Percentiles rank a stretch among this genome's conserved stretches.
These are phyloP conservation scores for Stomatorhinus ivindoensis DNA, from an alignment of 2,113 vertebrate genomes.

Conservation along the genomic window DNA sequence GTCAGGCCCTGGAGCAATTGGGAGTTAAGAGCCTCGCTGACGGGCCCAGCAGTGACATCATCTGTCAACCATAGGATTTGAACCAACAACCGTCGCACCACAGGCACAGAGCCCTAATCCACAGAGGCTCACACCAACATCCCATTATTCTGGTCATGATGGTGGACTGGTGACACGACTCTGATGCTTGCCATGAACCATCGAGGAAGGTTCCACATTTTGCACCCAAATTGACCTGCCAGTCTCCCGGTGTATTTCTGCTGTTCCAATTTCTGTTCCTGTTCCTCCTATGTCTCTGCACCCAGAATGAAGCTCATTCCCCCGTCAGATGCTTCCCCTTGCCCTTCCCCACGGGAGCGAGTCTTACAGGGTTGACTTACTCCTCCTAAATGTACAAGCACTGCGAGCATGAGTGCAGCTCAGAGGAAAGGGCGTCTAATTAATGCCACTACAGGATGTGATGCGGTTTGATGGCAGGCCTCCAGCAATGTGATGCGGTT, in stretches of 20 bases:
- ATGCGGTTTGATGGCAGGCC: background rate
- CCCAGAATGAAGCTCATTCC: background rate
- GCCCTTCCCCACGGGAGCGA: background rate
- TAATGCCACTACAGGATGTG: background rate
- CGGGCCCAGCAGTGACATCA: background rate
- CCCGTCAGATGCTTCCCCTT: background rate
- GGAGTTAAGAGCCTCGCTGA: background rate
- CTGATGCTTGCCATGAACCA: background rate
- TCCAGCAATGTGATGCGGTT: background rate
- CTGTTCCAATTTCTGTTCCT: background rate
- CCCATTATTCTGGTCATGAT: background rate
- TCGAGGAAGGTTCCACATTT: background rate
- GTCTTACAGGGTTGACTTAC: background rate
- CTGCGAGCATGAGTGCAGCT: background rate
- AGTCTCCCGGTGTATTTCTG: background rate
- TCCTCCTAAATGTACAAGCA: background rate
- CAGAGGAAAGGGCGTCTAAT: background rate
- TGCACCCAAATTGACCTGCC: background rate
- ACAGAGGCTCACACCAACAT: background rate
- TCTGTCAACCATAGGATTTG: background rate
- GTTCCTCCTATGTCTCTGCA: background rate
- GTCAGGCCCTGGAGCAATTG: background rate
- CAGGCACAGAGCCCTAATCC: background rate
- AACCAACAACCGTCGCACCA: background rate
- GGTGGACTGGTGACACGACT: background rate